Base-by-base conservation (phyloP, 1,140 invertebrate genomes). In the Apocrypta bakeri region DNA sequence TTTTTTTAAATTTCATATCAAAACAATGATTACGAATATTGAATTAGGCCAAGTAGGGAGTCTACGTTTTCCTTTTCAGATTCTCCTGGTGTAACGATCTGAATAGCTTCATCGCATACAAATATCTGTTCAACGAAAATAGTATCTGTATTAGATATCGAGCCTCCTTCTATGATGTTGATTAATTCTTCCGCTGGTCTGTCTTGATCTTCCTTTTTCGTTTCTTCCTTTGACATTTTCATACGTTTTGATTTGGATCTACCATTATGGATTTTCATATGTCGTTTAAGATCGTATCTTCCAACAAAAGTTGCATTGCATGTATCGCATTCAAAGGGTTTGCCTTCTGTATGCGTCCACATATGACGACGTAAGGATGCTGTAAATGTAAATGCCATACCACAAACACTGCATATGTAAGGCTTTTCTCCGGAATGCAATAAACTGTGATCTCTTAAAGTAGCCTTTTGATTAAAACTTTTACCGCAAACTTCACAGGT, bases 401-500 rank as follows among this genome's bases (percentile, higher is more conserved):
- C 92, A 81, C 93, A 94, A 17, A 91, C 87, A 31, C 87, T 90
- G 82, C 93, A 94, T 25, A 92, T 87, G 31, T 92, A 92, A 0
- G 93, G 92, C 56, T 93, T 93, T 71, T 93, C 93, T 0, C 93
- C 93, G 0, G 92, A 93, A 40, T 93, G 93, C 0, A 93, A 83
- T 21, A 92, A 82, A 72, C 88, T 88, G 76, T 93, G 93, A 84
- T 93, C 91, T 71, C 85, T 86, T 7, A 93, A 78, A 0, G 91
- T 92, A 0, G 90, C 88, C 29, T 89, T 87, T 31, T 91, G 90
- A 83, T 92, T 92, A 40, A 93, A 93, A 63, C 90, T 88, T 81
- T 93, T 93, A 0, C 92, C 91, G 69, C 93, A 94, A 2, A 92
- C 85, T 63, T 92, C 91, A 78, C 93, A 94, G 0, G 88, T 90